Evolutionary conservation across 2,797 vertebrate genomes (phyloP), one percentile per base, ranked within the genome.

Genomic region (Chanos chanos): DNA sequence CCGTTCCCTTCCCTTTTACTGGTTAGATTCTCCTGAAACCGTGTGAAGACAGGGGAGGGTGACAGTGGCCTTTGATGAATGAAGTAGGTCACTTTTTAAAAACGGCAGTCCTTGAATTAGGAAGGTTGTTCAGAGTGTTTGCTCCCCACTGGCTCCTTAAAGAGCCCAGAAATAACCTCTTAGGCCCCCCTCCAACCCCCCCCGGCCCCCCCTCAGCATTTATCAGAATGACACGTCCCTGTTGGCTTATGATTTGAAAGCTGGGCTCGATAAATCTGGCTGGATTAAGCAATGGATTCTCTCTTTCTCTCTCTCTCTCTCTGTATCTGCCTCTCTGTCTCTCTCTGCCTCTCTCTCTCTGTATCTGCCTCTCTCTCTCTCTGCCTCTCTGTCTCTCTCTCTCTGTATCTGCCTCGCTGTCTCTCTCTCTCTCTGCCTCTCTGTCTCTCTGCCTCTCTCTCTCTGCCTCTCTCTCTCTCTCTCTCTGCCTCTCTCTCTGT

Each of bases 151-250:
- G 65, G 68, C 59, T 74, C 53, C 45, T 76, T 76, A 73, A 76
- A 75, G 66, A 44, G 25, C 21, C 71, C 59, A 66, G 61, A 82
- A 83, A 82, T 82, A 82, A 76, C 72, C n/a, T n/a, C n/a, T n/a
- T n/a, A n/a, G n/a, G n/a, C n/a, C n/a, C n/a, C n/a, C n/a, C n/a
- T n/a, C n/a, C n/a, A n/a, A n/a, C n/a, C n/a, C n/a, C n/a, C n/a
- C n/a, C 65, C 54, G 50, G 41, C 57, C 61, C n/a, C 24, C 25
- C 36, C 47, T 33, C 40, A 68, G 56, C 60, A 72, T 79, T 73
- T 63, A 79, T 82, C 73, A 78, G 61, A 45, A 63, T 65, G 63
- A 74, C 61, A 75, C 37, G 4, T 73, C 65, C 71, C 66, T 56
- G 58, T 64, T 27, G 73, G 61, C 59, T 79, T 56, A 36, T 73